These are phyloP conservation scores for Ptilodon capucinus DNA, from an alignment of 2,888 invertebrate species.

Conservation along the genomic window DNA sequence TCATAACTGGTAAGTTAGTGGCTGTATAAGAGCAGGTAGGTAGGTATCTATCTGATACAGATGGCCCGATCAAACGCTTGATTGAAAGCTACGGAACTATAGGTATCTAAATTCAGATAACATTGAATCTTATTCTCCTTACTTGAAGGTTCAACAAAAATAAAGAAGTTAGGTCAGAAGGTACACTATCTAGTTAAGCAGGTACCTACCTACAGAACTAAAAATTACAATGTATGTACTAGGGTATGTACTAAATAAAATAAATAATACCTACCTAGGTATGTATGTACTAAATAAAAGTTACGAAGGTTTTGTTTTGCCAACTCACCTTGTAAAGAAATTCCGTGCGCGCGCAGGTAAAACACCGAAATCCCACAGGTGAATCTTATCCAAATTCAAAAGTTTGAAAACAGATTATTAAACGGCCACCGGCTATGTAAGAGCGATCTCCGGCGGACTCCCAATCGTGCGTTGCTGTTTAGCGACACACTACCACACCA, in stretches of 20 bases:
- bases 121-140: too few relatives aligned
- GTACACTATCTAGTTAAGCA: not conserved
- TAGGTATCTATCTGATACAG: too few relatives aligned
- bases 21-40: too few relatives aligned
- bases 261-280: not conserved
- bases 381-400: constrained; percentile 67
- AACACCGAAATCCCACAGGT: constrained; percentile 78
- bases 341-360: constrained; percentile 78
- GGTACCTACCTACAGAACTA: not conserved
- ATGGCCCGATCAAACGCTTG: too few relatives aligned
- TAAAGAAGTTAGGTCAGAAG: not conserved
- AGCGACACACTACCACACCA: constrained; percentile 57
- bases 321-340: constrained; percentile 71
- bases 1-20: not conserved
- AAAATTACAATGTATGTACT: too few relatives aligned
- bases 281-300: not conserved
- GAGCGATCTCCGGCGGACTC: constrained; percentile 26
- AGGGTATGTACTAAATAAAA: not conserved
- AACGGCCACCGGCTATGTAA: constrained; percentile 33
- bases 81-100: too few relatives aligned
- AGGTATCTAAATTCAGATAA: too few relatives aligned
- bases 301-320: not conserved
- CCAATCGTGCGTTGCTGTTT: constrained; percentile 60
- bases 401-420: constrained; percentile 47
- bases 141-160: too few relatives aligned